These are phyloP conservation scores for Tridacna crocea DNA, from an alignment of 2,888 invertebrate species.

Conservation along the genomic window DNA sequence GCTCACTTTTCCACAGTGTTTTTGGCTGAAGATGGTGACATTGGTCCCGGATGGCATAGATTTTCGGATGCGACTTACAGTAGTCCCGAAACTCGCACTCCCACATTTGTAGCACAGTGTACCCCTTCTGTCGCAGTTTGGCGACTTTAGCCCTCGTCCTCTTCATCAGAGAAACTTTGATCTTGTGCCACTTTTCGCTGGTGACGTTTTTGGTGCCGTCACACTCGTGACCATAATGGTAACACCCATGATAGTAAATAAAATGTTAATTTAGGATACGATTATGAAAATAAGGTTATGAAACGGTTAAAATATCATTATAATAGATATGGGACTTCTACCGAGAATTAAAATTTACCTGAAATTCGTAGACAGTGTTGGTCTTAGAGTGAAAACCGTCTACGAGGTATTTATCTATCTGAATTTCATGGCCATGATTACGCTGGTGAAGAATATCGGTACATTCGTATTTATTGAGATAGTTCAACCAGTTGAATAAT, in stretches of 20 bases:
- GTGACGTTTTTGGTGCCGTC: conserved; percentile 31
- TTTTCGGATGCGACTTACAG: conserved; percentile 25
- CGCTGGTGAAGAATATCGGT: conserved; percentile 44
- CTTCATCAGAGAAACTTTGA: conserved; percentile 1
- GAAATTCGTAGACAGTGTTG: conserved; percentile 38
- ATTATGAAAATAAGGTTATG: too few relatives aligned
- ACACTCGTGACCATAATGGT: conserved; percentile 38
- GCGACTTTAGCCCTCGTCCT: conserved; percentile 16
- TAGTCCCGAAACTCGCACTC: conserved; percentile 35
- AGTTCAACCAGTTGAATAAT: conserved; percentile 48
- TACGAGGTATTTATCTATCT: conserved; percentile 30
- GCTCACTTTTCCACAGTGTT: conserved; percentile 25
- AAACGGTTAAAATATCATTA: too few relatives aligned
- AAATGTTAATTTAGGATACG: too few relatives aligned
- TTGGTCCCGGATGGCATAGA: conserved; percentile 29
- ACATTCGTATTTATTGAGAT: conserved; percentile 28
- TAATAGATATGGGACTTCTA: too few relatives aligned
- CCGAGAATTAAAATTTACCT: conserved; percentile 1
- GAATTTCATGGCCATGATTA: conserved; percentile 34
- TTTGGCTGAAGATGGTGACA: conserved; percentile 26
- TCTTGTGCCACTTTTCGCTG: conserved; percentile 36
- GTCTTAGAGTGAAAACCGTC: conserved; percentile 31
- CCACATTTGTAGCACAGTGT: conserved; percentile 43
- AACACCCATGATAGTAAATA: too few relatives aligned
- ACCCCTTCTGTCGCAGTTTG: conserved; percentile 25